These are phyloP conservation scores for Helobdella robusta DNA, from an alignment of 2,888 invertebrate genomes.

Conservation along the genomic window DNA sequence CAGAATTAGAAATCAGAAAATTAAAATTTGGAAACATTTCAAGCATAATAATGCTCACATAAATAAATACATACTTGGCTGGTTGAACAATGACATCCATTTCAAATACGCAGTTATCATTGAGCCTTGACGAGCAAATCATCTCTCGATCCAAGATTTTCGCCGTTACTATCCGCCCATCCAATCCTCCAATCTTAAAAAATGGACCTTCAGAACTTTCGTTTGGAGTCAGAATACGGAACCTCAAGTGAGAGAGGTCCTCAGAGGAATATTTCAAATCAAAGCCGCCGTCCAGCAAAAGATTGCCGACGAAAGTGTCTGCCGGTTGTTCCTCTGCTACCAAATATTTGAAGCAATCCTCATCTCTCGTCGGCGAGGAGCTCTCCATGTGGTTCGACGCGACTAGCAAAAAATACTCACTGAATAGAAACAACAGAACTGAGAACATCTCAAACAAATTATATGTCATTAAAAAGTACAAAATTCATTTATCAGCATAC, in stretches of 20 bases:
- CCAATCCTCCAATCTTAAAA: slow-evolving; percentile 28
- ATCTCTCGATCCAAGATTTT: slow-evolving; percentile 32
- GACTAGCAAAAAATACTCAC: too few species aligned
- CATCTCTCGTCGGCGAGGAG: too few species aligned
- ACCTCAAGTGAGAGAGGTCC: slow-evolving; percentile 16
- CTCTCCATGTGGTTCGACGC: too few species aligned
- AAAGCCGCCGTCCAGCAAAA: slow-evolving; percentile 21
- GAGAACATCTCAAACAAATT: too few species aligned
- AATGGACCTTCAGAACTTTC: background rate
- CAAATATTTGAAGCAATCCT: too few species aligned
- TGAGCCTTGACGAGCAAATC: slow-evolving; percentile 28
- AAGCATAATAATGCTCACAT: background rate
- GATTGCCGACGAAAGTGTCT: slow-evolving; percentile 19
- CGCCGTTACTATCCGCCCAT: slow-evolving; percentile 30
- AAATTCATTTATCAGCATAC: too few species aligned
- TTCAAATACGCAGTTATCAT: slow-evolving; percentile 27
- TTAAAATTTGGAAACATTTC: too few species aligned
- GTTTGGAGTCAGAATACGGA: slow-evolving; percentile 16
- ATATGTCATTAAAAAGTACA: too few species aligned
- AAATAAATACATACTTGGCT: slow-evolving; percentile 5
- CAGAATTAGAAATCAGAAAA: too few species aligned
- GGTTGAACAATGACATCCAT: slow-evolving; percentile 33
- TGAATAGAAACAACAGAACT: too few species aligned
- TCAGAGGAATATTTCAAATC: slow-evolving; percentile 17
- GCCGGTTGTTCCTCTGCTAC: slow-evolving; percentile 24